Percentiles rank a stretch among this genome's conserved stretches.
Evolutionary conservation across 2,888 invertebrate species (phyloP).

Genomic region (Rhimphoctona megacephalus): DNA sequence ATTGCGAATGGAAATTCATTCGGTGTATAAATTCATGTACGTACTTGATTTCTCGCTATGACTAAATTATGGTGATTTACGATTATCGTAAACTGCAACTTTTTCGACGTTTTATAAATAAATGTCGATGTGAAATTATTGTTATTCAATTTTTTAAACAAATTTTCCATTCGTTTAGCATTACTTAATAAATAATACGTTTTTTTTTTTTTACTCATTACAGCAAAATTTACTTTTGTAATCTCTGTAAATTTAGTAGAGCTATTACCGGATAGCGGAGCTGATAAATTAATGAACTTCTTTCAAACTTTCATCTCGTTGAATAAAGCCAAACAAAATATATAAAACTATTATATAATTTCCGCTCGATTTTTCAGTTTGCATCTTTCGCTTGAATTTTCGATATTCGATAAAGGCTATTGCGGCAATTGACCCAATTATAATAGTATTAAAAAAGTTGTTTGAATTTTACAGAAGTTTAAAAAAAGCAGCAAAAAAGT

Average conservation of each 20-base stretch:
- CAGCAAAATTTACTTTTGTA: conserved; percentile 29
- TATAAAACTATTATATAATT: conserved; percentile 14
- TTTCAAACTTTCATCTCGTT: conserved; percentile 44
- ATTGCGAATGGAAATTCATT: conserved; percentile 62
- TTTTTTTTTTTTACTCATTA: background rate
- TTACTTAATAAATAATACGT: background rate
- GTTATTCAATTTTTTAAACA: background rate
- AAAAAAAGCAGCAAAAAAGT: background rate
- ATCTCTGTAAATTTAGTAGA: conserved; percentile 34
- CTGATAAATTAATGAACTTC: conserved; percentile 57
- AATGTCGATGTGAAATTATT: background rate
- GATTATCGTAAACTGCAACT: background rate
- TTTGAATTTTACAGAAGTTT: background rate
- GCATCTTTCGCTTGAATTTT: conserved; percentile 28
- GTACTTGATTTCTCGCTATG: background rate
- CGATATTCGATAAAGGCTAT: no score
- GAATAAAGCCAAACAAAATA: conserved; percentile 26
- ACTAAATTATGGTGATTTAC: background rate
- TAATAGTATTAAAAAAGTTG: background rate
- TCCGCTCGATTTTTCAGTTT: conserved; percentile 12
- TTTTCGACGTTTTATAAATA: background rate
- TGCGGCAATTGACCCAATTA: background rate
- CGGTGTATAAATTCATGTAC: background rate
- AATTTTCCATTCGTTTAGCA: background rate
- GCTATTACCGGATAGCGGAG: conserved; percentile 12